Base-by-base conservation (phyloP, 2,113 vertebrate genomes). In the Albula glossodonta region DNA sequence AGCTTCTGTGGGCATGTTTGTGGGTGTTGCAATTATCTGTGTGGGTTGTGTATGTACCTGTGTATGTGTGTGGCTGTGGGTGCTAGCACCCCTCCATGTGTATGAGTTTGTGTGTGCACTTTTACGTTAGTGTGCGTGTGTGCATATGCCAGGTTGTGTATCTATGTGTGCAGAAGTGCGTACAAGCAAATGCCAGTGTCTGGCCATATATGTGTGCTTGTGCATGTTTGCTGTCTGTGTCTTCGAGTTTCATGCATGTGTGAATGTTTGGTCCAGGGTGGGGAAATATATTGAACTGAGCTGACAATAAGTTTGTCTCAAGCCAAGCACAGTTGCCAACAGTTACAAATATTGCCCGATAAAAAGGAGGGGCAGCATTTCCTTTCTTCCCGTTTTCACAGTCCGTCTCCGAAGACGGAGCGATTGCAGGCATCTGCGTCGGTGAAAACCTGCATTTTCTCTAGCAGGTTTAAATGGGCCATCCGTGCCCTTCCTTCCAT, bases 161-260 rank as follows among this genome's bases (percentile, higher is more conserved):
- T 87, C 51, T 82, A 15, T 84, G 79, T 81, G 51, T 84, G 53
- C 52, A 83, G 85, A 86, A 79, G 85, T 56, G 70, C 66, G 31
- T 41, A 41, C 31, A 41, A 41, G 31, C 31, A 41, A 41, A 41
- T 41, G 31, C 31, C 31, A 41, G 66, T n/a, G 17, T 84, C 77
- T 89, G 41, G 81, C 51, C 86, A 78, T 78, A 25, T 83, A 48
- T 86, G 80, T 51, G 63, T 83, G 66, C 81, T 22, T 60, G 60
- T 83, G 82, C 52, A n/a, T 66, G 82, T 83, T 87, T 80, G 78
- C 87, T 85, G 60, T 86, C 78, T 83, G 79, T 50, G 17, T 86
- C 56, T 81, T 80, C 80, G 74, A 51, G 60, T 17, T 74, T 74
- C 19, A 74, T 31, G n/a, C 9, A 11, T 74, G 6, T 74, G 10